Base-by-base conservation (phyloP, 2,888 invertebrate species). In the Nemotelus pantherinus region DNA sequence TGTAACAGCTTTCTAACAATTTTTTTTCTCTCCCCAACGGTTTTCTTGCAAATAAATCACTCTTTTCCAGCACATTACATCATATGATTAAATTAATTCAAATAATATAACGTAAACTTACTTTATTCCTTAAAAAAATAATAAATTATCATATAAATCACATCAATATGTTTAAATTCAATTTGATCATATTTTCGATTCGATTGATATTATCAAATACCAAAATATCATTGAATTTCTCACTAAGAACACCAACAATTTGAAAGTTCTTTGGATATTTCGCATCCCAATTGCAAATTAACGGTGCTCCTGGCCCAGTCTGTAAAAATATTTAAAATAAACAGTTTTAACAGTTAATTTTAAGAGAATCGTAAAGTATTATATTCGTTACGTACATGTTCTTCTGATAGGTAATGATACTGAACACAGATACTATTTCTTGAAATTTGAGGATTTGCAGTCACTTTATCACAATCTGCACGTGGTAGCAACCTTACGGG, bases 191-290 rank as follows among this genome's bases (percentile, higher is more conserved):
- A 76, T 65, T 71, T 47, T 76, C 70, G 45, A 78, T 78, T 65
- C 71, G 76, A 57, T 65, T 71, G 41, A 78, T 76, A 78, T 76
- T 63, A 65, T 78, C 78, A 50, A 78, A 78, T n/a, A 76, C 71
- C 65, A 71, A 64, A 57, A 78, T 53, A 64, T 78, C 71, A 71
- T 74, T 71, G 48, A 71, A 57, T 50, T 64, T 70, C 25, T 71
- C 70, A 44, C 76, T 76, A 10, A 71, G 76, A 1, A 76, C 71
- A 9, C 78, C 78, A 3, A 78, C 64, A 44, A 78, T 78, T 72
- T 78, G 78, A 60, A 71, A 78, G 65, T 70, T 78, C 25, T 78
- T 60, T 53, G 78, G 76, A 72, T 65, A 76, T 10, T 55, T 70
- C 3, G 47, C 9, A 39, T 78, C 65, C 72, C 76, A 76, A 39